Evolutionary conservation across 1,140 invertebrate species (phyloP).

Genomic region (Tribolium madens): DNA sequence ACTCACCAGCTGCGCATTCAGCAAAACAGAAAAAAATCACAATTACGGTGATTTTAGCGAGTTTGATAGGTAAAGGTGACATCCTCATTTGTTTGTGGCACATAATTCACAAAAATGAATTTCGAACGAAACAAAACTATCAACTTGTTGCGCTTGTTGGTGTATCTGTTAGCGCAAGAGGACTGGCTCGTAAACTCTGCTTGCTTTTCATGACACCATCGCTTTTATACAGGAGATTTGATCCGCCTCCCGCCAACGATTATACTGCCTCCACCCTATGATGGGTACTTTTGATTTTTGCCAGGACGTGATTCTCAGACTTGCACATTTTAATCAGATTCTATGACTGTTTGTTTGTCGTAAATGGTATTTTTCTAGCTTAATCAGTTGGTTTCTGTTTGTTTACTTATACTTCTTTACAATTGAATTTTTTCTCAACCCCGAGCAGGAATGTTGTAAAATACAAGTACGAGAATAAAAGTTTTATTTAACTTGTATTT

Average conservation of each 20-base stretch:
- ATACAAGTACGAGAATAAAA: too few relatives aligned
- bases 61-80: conserved; percentile 46
- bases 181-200: conserved; percentile 40
- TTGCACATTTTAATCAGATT: conserved; percentile 24
- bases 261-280: conserved; percentile 35
- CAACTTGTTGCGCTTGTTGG: conserved; percentile 44
- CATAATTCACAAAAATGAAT: conserved; percentile 29
- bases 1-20: conserved; percentile 63
- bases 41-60: conserved; percentile 56
- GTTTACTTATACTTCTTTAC: neutral
- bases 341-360: conserved; percentile 24
- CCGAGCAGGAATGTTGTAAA: too few relatives aligned
- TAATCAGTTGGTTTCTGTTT: conserved; percentile 3
- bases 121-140: conserved; percentile 40
- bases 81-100: conserved; percentile 40
- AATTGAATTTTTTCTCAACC: neutral
- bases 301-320: conserved; percentile 14
- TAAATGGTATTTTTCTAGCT: conserved; percentile 5
- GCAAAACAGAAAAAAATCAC: conserved; percentile 58
- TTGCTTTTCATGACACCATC: conserved; percentile 13
- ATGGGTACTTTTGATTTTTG: conserved; percentile 34
- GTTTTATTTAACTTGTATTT: too few relatives aligned
- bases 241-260: conserved; percentile 48
- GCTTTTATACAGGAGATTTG: conserved; percentile 52
- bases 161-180: conserved; percentile 19